phyloP scores from a whole-genome alignment of 35 echinoderm and acorn worm species.

The Holothuria glaberrima region DNA sequence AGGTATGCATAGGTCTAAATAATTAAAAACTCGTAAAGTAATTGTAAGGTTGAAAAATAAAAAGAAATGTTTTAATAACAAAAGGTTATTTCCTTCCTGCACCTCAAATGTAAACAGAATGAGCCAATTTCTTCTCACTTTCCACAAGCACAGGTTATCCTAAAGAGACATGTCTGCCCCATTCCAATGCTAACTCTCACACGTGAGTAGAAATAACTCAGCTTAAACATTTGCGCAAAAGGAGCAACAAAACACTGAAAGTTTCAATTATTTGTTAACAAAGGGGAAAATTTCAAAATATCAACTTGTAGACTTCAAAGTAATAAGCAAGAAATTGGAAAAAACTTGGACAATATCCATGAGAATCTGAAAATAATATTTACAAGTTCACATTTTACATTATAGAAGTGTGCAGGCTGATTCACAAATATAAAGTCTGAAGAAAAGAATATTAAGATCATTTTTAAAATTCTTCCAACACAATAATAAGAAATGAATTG shows the following conservation, averaged over 20 bases:
- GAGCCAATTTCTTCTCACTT: not conserved
- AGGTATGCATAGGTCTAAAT: constrained; percentile 56
- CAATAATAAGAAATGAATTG: not conserved
- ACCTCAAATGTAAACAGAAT: not conserved
- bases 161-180: not conserved
- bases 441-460: constrained; percentile 1
- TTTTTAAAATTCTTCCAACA: constrained; percentile 37
- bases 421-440: constrained; percentile 30
- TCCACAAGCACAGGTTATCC: too few relatives aligned
- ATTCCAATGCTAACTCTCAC: not conserved
- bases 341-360: not conserved
- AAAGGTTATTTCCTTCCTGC: too few relatives aligned
- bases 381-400: constrained; percentile 33
- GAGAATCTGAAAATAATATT: constrained; percentile 13
- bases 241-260: not conserved
- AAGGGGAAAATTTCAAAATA: not conserved
- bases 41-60: constrained; percentile 4
- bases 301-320: not conserved
- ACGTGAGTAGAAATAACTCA: too few relatives aligned
- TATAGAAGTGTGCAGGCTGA: not conserved
- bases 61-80: not conserved
- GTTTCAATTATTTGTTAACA: constrained; percentile 1
- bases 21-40: constrained; percentile 26
- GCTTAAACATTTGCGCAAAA: not conserved
- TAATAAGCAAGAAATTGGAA: not conserved